Conservation (phyloP, 2,888 invertebrate genomes). For the Octonoba sinensis region DNA sequence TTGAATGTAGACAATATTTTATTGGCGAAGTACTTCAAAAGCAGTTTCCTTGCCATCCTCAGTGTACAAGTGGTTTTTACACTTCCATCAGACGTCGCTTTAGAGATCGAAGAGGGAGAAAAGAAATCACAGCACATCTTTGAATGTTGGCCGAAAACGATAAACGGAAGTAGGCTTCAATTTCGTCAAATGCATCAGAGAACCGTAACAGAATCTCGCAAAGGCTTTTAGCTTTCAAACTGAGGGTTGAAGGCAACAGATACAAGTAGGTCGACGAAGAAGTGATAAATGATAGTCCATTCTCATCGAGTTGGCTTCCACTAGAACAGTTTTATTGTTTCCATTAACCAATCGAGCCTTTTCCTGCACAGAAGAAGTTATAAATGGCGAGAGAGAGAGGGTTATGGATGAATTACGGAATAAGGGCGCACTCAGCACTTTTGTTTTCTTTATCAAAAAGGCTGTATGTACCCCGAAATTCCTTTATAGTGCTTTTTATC, state of each 20-base stretch:
- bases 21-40: no score
- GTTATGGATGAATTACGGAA: conserved; percentile 13
- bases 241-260: conserved; percentile 4
- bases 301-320: conserved; percentile 32
- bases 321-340: conserved; percentile 31
- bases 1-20: no score
- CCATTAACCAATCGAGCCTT: conserved; percentile 39
- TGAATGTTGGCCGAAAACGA: no score
- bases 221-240: background rate
- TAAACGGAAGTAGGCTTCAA: conserved; percentile 24
- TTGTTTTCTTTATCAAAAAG: no score
- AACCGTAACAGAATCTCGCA: no score
- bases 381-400: background rate
- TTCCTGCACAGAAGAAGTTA: background rate
- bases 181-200: conserved; percentile 22
- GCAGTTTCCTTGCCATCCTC: no score
- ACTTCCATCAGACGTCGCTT: no score
- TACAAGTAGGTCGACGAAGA: conserved; percentile 19
- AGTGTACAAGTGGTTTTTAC: no score
- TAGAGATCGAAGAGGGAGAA: no score
- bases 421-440: background rate
- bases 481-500: no score
- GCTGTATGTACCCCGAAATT: no score
- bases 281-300: conserved; percentile 32
- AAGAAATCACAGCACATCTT: no score